A percentile compares a stretch with the other conserved stretches of the same genome.
These are phyloP conservation scores for Kryptolebias marmoratus DNA, from an alignment of 2,113 vertebrate genomes.

Conservation along the genomic window DNA sequence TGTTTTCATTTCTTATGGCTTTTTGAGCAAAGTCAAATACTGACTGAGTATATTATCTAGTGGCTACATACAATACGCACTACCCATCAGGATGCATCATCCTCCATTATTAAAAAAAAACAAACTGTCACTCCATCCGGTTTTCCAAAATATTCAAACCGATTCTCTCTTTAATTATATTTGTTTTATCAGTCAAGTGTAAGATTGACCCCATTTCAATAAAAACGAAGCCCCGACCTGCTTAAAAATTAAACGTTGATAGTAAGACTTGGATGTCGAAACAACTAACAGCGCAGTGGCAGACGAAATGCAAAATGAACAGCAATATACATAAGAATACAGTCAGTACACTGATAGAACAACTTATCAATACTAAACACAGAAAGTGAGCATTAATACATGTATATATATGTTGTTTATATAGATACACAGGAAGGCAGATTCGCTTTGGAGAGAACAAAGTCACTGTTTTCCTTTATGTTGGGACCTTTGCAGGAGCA, in stretches of 20 bases:
- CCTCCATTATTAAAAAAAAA: slow-evolving; percentile 18
- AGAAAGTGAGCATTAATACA: slow-evolving; percentile 65
- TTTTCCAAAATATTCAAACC: slow-evolving; percentile 24
- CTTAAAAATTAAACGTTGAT: slow-evolving; percentile 68
- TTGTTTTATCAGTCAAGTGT: slow-evolving; percentile 28
- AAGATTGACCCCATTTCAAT: slow-evolving; percentile 50
- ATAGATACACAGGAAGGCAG: slow-evolving; percentile 65
- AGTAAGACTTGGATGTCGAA: slow-evolving; percentile 70
- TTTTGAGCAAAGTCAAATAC: slow-evolving; percentile 52
- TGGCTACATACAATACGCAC: slow-evolving; percentile 57
- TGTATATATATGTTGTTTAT: slow-evolving; percentile 61
- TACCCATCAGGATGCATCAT: slow-evolving; percentile 26
- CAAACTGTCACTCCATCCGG: slow-evolving; percentile 17
- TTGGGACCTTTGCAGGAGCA: slow-evolving; percentile 34
- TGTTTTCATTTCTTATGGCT: slow-evolving; percentile 57
- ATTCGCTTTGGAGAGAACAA: slow-evolving; percentile 60
- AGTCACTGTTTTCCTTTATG: slow-evolving; percentile 38
- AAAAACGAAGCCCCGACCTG: slow-evolving; percentile 43
- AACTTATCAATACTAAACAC: slow-evolving; percentile 70
- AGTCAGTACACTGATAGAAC: slow-evolving; percentile 67
- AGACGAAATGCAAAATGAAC: slow-evolving; percentile 68
- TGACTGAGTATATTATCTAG: slow-evolving; percentile 49
- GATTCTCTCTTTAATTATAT: slow-evolving; percentile 22
- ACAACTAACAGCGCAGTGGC: slow-evolving; percentile 67
- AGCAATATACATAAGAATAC: slow-evolving; percentile 69